A percentile compares a stretch with the other conserved stretches of the same genome.
Evolutionary conservation across 2,888 invertebrate genomes (phyloP).

Genomic region (Seira ritae): DNA sequence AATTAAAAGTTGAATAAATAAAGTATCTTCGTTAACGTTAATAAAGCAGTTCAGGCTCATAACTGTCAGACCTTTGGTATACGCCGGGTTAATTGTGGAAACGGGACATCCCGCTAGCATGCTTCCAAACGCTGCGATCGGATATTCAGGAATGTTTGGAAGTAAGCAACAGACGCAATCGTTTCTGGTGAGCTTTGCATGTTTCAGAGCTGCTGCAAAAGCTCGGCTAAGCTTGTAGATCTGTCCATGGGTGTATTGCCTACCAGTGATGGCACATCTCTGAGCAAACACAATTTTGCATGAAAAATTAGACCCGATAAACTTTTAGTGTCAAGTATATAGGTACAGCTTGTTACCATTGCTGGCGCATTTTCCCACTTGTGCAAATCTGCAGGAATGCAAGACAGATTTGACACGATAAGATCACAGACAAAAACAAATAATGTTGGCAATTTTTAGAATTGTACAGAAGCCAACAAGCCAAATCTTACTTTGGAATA

Average conservation of each 20-base stretch:
- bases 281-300: constrained; percentile 10
- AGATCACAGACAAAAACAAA: too few species aligned
- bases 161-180: constrained; percentile 73
- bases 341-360: constrained; percentile 56
- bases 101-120: constrained; percentile 71
- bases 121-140: constrained; percentile 69
- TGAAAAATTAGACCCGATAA: not conserved
- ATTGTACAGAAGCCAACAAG: not conserved
- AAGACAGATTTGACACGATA: too few species aligned
- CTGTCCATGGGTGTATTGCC: constrained; percentile 65
- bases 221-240: constrained; percentile 65
- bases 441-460: too few species aligned
- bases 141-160: constrained; percentile 74
- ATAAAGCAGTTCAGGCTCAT: not conserved
- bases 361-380: constrained; percentile 65
- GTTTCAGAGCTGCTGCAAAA: constrained; percentile 69
- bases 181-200: constrained; percentile 64
- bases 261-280: constrained; percentile 68
- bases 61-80: constrained; percentile 61
- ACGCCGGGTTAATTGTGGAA: constrained; percentile 73
- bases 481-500: constrained; percentile 60
- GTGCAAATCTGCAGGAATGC: constrained; percentile 50
- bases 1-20: too few species aligned
- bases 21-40: not conserved
- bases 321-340: too few species aligned